Evolutionary conservation across 2,888 invertebrate species (phyloP).

Genomic region (Cartodere bifasciata): DNA sequence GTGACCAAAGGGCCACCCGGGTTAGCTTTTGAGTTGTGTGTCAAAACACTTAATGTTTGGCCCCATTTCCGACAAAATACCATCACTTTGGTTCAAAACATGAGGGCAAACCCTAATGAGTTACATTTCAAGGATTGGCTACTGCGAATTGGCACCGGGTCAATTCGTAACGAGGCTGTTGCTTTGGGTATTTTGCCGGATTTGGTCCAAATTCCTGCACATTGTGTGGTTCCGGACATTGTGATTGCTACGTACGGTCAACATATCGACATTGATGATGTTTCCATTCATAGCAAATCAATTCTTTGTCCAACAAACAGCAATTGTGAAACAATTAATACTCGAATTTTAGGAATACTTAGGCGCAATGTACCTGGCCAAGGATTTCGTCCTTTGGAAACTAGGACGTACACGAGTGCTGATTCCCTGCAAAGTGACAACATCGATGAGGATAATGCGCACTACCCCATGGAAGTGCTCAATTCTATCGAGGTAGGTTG

Average conservation of each 20-base stretch:
- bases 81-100: conserved; percentile 1
- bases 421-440: background rate
- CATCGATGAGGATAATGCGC: background rate
- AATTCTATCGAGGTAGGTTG: background rate
- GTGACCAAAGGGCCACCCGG: background rate
- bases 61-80: background rate
- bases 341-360: background rate
- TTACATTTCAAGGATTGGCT: background rate
- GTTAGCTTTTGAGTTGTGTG: background rate
- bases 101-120: background rate
- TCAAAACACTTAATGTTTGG: background rate
- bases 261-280: background rate
- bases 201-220: background rate
- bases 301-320: background rate
- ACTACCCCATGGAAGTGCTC: background rate
- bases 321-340: background rate
- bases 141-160: background rate
- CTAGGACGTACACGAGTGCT: background rate
- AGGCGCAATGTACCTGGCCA: background rate
- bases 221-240: background rate
- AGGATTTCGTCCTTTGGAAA: background rate
- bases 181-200: conserved; percentile 1
- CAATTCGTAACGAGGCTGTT: background rate
- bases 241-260: background rate
- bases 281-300: background rate